These are phyloP conservation scores for Limnephilus rhombicus DNA, from an alignment of 2,888 invertebrate species.

Conservation along the genomic window DNA sequence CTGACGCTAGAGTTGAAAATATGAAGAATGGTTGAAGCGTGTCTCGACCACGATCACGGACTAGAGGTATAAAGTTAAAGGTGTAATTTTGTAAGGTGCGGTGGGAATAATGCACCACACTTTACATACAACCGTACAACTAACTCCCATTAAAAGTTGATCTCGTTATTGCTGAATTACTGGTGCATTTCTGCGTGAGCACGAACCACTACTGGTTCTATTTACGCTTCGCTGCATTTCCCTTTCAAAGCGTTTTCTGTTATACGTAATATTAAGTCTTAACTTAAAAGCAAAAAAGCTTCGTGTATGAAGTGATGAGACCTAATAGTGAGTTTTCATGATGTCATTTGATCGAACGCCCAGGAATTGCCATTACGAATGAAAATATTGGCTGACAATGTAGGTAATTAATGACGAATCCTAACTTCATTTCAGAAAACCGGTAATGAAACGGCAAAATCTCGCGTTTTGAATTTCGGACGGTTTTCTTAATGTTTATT, in stretches of 20 bases:
- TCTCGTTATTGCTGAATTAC: slow-evolving; percentile 15
- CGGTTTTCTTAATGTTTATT: too few relatives aligned
- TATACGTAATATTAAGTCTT: neutral
- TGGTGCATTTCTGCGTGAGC: neutral
- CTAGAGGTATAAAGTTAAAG: neutral
- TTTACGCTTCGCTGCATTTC: neutral
- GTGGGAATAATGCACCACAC: neutral
- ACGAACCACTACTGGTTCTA: neutral
- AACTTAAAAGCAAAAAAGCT: too few relatives aligned
- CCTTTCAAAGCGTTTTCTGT: neutral
- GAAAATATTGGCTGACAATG: too few relatives aligned
- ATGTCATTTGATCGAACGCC: too few relatives aligned
- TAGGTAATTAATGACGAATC: too few relatives aligned
- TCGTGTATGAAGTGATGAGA: too few relatives aligned
- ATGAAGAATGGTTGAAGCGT: neutral
- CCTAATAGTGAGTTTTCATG: too few relatives aligned
- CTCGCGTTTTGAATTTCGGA: too few relatives aligned
- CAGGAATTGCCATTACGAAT: too few relatives aligned
- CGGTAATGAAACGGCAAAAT: too few relatives aligned
- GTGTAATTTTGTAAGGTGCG: neutral
- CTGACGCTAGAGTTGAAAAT: neutral
- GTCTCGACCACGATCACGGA: neutral
- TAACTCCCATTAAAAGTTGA: slow-evolving; percentile 8
- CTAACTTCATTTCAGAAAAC: too few relatives aligned
- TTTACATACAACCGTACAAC: neutral